Base-by-base conservation (phyloP, 2,797 vertebrate species). In the Muscicapa striata region DNA sequence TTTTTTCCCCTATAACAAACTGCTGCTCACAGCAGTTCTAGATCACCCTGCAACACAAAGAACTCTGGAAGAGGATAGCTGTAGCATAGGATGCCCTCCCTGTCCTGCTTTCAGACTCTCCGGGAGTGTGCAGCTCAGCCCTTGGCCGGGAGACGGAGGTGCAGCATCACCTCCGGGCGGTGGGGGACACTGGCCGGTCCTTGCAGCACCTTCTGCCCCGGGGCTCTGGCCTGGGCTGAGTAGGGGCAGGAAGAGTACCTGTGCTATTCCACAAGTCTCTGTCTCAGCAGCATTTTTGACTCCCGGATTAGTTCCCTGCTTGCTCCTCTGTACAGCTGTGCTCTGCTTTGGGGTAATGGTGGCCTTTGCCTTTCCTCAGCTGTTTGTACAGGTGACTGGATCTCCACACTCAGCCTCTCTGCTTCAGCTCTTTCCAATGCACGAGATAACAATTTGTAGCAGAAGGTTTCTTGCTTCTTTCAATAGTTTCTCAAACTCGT, bases 131-230 rank as follows among this genome's bases (percentile, higher is more conserved):
- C 87, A 93, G 94, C 86, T 73, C 78, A 55, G 55, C 48, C 67
- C 54, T 13, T 13, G 67, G 63, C 95, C 94, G 29, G 92, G 84
- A 95, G 96, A 43, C 96, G 94, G 95, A 29, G 90, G 1, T 55
- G 41, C 80, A 84, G 18, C 77, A 78, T 46, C 88, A 70, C 15
- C 62, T 55, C 26, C 13, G 5, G 38, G n/a, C 17, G 6, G 8
- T 5, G 66, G 22, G 43, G 7, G 20, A 5, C 58, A 11, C 52
- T 29, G 5, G 23, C 24, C 54, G 1, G 6, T 46, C 48, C 62
- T 3, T 5, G 19, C 85, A 13, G n/a, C 57, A 5, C 17, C 26
- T 22, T 27, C 32, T 15, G 48, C 40, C 49, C 79, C 5, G 38
- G 6, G 2, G 59, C 70, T 45, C 46, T 11, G 66, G 15, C 55